Conservation (phyloP, 2,113 vertebrate genomes). For the Puntigrus tetrazona region DNA sequence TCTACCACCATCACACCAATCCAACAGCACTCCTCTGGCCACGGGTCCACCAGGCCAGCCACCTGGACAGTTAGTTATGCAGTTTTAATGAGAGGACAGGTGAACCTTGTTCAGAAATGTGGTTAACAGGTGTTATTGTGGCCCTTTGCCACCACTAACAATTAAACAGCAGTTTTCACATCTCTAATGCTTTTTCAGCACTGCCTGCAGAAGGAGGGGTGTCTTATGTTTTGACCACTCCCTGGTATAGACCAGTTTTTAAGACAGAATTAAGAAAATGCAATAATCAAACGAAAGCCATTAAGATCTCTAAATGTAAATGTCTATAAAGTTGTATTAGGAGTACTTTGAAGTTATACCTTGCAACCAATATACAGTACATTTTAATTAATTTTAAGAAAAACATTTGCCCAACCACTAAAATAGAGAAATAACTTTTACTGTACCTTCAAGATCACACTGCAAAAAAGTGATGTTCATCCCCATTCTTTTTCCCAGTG, state of each 20-base stretch:
- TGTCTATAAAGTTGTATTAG: too few species aligned
- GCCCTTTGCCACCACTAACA: constrained; percentile 2
- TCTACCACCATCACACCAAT: constrained; percentile 30
- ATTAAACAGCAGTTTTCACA: background rate
- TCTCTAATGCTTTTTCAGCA: background rate
- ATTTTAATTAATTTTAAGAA: too few species aligned
- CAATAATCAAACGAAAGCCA: too few species aligned
- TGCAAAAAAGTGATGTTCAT: too few species aligned
- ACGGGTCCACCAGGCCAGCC: constrained; percentile 4
- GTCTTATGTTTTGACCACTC: background rate
- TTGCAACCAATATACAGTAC: too few species aligned
- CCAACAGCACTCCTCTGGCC: constrained; percentile 35
- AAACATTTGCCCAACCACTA: too few species aligned
- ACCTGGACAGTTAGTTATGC: background rate
- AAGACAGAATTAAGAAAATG: too few species aligned
- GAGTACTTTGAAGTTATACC: too few species aligned
- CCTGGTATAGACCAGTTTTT: background rate
- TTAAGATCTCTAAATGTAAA: too few species aligned
- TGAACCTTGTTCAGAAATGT: background rate
- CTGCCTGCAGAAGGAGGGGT: background rate
- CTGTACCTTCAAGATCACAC: too few species aligned
- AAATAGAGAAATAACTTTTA: too few species aligned
- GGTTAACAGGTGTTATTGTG: constrained; percentile 9
- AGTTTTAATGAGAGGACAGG: constrained; percentile 24
- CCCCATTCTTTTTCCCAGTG: too few species aligned